These are phyloP conservation scores for Eriosoma lanigerum DNA, from an alignment of 1,140 invertebrate species.

Conservation along the genomic window DNA sequence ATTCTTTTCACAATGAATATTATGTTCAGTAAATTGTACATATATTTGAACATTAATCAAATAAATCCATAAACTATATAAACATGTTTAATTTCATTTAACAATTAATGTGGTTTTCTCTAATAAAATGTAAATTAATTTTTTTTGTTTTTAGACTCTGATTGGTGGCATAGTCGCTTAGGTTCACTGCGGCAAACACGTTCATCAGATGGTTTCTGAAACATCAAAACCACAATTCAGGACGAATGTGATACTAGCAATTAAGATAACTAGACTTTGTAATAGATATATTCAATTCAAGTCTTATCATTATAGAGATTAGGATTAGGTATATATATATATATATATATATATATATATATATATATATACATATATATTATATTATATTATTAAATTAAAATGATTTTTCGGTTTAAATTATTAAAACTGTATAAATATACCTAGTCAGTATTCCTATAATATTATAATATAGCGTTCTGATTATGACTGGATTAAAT, in stretches of 20 bases:
- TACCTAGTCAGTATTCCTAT: slow-evolving; percentile 51
- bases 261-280: slow-evolving; percentile 47
- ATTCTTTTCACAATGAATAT: neutral
- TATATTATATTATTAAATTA: slow-evolving; percentile 26
- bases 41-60: neutral
- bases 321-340: slow-evolving; percentile 44
- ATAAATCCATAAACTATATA: neutral
- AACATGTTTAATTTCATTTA: neutral
- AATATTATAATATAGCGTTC: slow-evolving; percentile 37
- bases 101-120: neutral
- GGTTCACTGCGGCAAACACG: slow-evolving; percentile 40
- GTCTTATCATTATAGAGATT: slow-evolving; percentile 43
- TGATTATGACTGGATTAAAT: slow-evolving; percentile 51
- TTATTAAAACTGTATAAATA: slow-evolving; percentile 43
- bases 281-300: slow-evolving; percentile 21
- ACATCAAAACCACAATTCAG: slow-evolving; percentile 38
- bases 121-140: neutral
- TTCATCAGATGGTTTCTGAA: slow-evolving; percentile 51
- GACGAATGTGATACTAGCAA: slow-evolving; percentile 48
- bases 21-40: neutral
- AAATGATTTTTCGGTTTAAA: slow-evolving; percentile 31
- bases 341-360: too few species aligned
- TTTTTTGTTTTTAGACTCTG: slow-evolving; percentile 31
- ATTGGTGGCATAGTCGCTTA: slow-evolving; percentile 41
- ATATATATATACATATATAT: neutral